Evolutionary conservation across 2,113 vertebrate species (phyloP).

Genomic region (Corythoichthys intestinalis): DNA sequence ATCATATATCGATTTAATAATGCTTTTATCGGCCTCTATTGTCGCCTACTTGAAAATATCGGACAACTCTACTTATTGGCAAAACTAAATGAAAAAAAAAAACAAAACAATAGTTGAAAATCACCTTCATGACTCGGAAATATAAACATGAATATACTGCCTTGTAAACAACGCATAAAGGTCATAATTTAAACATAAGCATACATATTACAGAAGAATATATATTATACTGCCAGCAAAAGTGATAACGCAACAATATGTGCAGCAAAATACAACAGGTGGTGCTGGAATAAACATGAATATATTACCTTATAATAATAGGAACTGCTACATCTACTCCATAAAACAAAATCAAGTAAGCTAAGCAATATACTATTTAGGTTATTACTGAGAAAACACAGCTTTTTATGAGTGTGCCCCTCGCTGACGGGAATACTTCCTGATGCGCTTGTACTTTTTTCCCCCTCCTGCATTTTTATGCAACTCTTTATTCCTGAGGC

Average conservation of each 20-base stretch:
- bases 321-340: neutral
- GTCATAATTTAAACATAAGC: neutral
- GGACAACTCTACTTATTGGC: too few species aligned
- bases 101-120: too few species aligned
- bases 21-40: too few species aligned
- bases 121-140: neutral
- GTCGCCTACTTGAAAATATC: too few species aligned
- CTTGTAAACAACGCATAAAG: neutral
- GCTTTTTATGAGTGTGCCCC: neutral
- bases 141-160: neutral
- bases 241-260: neutral
- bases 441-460: slow-evolving; percentile 14
- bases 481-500: slow-evolving; percentile 13
- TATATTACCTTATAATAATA: neutral
- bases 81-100: neutral
- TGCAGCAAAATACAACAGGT: neutral
- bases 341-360: neutral
- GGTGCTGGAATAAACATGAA: neutral
- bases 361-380: neutral
- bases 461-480: slow-evolving; percentile 12
- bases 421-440: slow-evolving; percentile 5
- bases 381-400: too few species aligned
- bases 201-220: neutral
- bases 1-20: too few species aligned
- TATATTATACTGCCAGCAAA: neutral